These are phyloP conservation scores for Clavelina lepadiformis DNA, from an alignment of 23 tunicate genomes.

Conservation along the genomic window DNA sequence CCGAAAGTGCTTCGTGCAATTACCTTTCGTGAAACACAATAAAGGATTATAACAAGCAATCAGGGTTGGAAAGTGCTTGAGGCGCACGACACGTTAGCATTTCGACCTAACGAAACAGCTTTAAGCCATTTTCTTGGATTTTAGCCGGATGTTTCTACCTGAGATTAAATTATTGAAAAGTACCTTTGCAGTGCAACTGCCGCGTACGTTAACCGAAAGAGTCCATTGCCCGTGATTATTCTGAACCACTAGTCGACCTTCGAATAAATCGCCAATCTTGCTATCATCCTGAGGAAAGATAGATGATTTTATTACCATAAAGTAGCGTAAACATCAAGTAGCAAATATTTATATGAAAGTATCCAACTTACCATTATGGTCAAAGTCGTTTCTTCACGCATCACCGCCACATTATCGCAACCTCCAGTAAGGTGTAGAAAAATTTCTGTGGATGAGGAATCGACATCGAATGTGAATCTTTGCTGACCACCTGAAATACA, in stretches of 20 bases:
- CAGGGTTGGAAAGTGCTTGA: no score
- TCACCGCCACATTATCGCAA: conserved; percentile 12
- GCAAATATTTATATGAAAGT: background rate
- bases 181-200: conserved; percentile 23
- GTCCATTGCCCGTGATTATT: conserved; percentile 11
- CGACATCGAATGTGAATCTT: conserved; percentile 8
- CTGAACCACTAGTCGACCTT: conserved; percentile 1
- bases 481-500: conserved; percentile 1
- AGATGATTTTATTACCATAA: no score
- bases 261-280: conserved; percentile 10
- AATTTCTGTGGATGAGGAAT: conserved; percentile 16
- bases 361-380: background rate
- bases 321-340: no score
- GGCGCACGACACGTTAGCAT: no score
- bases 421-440: conserved; percentile 23
- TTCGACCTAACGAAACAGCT: no score
- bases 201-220: background rate
- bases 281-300: conserved; percentile 2
- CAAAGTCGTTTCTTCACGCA: background rate
- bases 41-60: no score
- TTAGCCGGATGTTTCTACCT: no score
- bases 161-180: no score
- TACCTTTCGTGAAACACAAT: no score
- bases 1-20: conserved; percentile 17
- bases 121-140: no score